Evolutionary conservation across 2,888 invertebrate genomes (phyloP), one percentile per base, ranked within the genome.

Genomic region (Corythucha ciliata): DNA sequence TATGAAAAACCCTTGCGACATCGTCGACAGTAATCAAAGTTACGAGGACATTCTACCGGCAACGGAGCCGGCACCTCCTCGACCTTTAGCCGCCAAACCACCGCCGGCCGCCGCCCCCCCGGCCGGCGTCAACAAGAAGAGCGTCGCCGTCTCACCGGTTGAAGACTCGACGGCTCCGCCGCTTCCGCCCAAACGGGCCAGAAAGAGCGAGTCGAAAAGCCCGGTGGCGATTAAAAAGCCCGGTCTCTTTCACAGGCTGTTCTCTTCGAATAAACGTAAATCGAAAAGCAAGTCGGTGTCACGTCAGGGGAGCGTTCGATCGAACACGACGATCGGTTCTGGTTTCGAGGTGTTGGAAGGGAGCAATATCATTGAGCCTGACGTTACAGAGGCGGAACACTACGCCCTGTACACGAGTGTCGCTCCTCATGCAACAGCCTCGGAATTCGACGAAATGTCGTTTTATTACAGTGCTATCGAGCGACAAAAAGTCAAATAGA

Each of bases 381-480:
- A 86, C 60, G 68, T 89, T 25, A 88, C 88, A 0, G 88, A 89
- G 60, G 89, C 87, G 1, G 90, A 90, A 63, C 85, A 89, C 65
- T 89, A 86, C 67, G 89, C 89, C 26, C 68, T 90, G 53, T 90
- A 90, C 61, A 89, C 87, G 62, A 81, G 83, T 48, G 78, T 88
- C 65, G 87, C 89, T 10, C 89, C 89, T 1, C 83, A 81, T 65
- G 89, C 89, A 18, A 88, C 88, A 0, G 81, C 75, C 22, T 89
- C 88, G 8, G 89, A 90, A 67, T 89, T 89, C 64, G 90, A 90
- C 59, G 90, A 90, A 62, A 80, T 81, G 64, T 87, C 87, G 37
- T 85, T 83, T 67, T 88, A 87, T 65, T 89, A 89, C 65, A 83
- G 87, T 27, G 82, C 86, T 8, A 79, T 89, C 4, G 88, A 89